phyloP scores from a whole-genome alignment of 2,113 vertebrate genomes.

The Nycticryphes semicollaris region DNA sequence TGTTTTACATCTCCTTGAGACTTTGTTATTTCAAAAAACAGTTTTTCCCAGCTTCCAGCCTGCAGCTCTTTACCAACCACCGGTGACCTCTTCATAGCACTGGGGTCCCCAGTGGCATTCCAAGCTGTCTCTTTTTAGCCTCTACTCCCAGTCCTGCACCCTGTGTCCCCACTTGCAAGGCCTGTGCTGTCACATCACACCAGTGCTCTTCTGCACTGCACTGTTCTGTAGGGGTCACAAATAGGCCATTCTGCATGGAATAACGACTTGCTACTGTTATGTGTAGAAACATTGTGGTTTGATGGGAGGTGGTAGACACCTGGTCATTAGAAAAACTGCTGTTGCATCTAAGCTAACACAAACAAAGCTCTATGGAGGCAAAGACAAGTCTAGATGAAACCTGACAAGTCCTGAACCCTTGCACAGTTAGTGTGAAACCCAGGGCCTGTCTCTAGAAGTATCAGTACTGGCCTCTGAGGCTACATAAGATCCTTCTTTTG shows the following conservation, averaged over 20 bases:
- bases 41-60: not conserved
- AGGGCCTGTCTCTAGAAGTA: not conserved
- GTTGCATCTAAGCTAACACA: not conserved
- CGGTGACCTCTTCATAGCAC: not conserved
- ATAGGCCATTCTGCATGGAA: not conserved
- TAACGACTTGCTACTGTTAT: not conserved
- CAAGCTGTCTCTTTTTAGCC: accelerated
- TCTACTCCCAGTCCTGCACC: not conserved
- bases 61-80: not conserved
- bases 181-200: not conserved
- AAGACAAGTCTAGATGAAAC: not conserved
- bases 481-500: not conserved
- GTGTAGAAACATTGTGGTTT: not conserved
- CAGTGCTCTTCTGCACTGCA: accelerated
- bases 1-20: not conserved
- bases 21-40: not conserved
- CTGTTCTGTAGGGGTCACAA: not conserved
- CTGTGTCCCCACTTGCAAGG: not conserved
- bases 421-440: not conserved
- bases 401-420: not conserved
- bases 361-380: not conserved
- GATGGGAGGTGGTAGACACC: not conserved
- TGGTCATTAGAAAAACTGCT: not conserved
- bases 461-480: not conserved
- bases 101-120: not conserved